Conservation (phyloP, 2,888 invertebrate genomes). For the Microdon myrmicae region DNA sequence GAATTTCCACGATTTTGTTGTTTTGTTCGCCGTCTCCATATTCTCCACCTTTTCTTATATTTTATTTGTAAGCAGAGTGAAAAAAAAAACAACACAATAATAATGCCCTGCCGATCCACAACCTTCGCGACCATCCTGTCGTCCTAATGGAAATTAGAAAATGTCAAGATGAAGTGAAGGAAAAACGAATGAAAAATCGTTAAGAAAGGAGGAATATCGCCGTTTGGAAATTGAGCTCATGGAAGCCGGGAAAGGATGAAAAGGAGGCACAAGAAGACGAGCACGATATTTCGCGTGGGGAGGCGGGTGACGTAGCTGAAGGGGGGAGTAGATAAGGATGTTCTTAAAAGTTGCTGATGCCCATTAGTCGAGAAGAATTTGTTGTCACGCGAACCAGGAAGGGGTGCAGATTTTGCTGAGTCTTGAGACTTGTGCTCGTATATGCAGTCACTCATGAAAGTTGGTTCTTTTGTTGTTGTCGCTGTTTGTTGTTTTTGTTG, state of each 20-base stretch:
- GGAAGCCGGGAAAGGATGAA: no score
- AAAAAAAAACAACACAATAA: no score
- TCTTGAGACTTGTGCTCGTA: slow-evolving; percentile 4
- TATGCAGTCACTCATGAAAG: slow-evolving; percentile 44
- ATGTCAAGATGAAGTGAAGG: slow-evolving; percentile 35
- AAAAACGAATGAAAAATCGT: slow-evolving; percentile 16
- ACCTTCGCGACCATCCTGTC: slow-evolving; percentile 20
- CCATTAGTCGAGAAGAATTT: slow-evolving; percentile 51
- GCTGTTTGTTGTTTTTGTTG: slow-evolving; percentile 39
- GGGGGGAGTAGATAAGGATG: slow-evolving; percentile 4
- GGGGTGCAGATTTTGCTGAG: slow-evolving; percentile 32
- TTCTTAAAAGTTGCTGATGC: slow-evolving; percentile 47
- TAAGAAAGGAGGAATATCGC: no score
- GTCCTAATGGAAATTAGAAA: slow-evolving; percentile 50
- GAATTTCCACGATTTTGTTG: slow-evolving; percentile 15
- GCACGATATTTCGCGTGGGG: no score
- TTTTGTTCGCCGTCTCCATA: slow-evolving; percentile 9
- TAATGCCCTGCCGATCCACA: no score
- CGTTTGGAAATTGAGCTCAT: no score
- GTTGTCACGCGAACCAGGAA: slow-evolving; percentile 41
- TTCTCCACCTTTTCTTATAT: slow-evolving; percentile 36
- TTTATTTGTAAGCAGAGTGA: slow-evolving; percentile 19
- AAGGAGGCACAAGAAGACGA: no score
- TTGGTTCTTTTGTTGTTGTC: slow-evolving; percentile 21
- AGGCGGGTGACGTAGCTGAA: no score